Evolutionary conservation across 2,113 vertebrate species (phyloP).

Genomic region (Opisthocomus hoazin): DNA sequence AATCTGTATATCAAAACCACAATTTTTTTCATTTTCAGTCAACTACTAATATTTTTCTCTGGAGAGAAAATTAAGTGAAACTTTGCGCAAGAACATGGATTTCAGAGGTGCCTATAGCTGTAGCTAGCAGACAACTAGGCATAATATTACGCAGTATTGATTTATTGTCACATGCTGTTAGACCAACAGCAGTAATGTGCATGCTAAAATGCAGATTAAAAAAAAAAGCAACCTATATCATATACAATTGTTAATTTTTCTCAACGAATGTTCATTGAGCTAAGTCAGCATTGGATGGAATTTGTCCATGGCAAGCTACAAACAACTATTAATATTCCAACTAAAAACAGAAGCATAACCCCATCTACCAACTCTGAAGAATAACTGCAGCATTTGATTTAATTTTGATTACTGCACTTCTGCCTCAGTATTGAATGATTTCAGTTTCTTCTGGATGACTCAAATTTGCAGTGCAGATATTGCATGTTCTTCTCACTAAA

Average conservation of each 20-base stretch:
- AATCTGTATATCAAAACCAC: not conserved
- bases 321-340: not conserved
- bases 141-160: not conserved
- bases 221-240: not conserved
- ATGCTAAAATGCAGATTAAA: not conserved
- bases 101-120: not conserved
- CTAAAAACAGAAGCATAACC: not conserved
- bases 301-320: not conserved
- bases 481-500: not conserved
- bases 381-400: not conserved
- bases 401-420: not conserved
- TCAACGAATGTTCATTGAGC: not conserved
- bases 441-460: not conserved
- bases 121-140: not conserved
- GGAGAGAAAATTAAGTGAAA: not conserved
- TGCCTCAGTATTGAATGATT: not conserved
- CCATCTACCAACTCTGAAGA: not conserved
- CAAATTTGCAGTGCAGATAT: not conserved
- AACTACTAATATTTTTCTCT: not conserved
- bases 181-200: not conserved
- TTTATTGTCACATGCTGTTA: not conserved
- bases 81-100: not conserved
- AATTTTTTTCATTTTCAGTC: not conserved
- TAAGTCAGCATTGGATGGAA: not conserved
- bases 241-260: not conserved